Evolutionary conservation across 2,113 vertebrate genomes (phyloP).

Genomic region (Caracal caracal): DNA sequence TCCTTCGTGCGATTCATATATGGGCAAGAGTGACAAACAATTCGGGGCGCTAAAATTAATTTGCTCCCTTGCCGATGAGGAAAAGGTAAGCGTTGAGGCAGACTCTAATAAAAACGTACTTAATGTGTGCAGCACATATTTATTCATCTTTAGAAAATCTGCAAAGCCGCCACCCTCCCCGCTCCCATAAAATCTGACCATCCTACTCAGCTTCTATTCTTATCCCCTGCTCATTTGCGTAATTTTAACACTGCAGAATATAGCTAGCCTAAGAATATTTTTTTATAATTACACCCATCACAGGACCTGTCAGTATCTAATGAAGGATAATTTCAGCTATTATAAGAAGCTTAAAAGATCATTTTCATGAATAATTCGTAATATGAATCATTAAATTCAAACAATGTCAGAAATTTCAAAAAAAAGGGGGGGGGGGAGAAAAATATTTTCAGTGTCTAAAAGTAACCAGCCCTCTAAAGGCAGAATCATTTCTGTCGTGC

Average conservation of each 20-base stretch:
- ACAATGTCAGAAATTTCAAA: conserved; percentile 79
- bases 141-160: conserved; percentile 81
- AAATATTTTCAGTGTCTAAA: conserved; percentile 75
- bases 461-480: conserved; percentile 73
- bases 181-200: conserved; percentile 83
- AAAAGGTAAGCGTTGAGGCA: conserved; percentile 43
- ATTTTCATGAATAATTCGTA: conserved; percentile 88
- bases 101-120: conserved; percentile 66
- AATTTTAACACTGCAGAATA: conserved; percentile 87
- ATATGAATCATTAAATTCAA: conserved; percentile 84
- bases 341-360: conserved; percentile 84
- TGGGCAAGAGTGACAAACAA: conserved; percentile 58
- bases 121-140: conserved; percentile 61
- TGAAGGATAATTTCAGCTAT: conserved; percentile 90
- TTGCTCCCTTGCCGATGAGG: conserved; percentile 63
- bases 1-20: conserved; percentile 17
- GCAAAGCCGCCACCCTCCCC: conserved; percentile 71
- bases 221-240: conserved; percentile 84
- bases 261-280: conserved; percentile 84
- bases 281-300: conserved; percentile 88
- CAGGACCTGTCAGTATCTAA: conserved; percentile 87
- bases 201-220: conserved; percentile 87
- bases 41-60: conserved; percentile 66
- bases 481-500: conserved; percentile 61
- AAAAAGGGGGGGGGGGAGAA: conserved; percentile 24